phyloP scores from a whole-genome alignment of 2,113 vertebrate genomes.

The Cisticola juncidis region DNA sequence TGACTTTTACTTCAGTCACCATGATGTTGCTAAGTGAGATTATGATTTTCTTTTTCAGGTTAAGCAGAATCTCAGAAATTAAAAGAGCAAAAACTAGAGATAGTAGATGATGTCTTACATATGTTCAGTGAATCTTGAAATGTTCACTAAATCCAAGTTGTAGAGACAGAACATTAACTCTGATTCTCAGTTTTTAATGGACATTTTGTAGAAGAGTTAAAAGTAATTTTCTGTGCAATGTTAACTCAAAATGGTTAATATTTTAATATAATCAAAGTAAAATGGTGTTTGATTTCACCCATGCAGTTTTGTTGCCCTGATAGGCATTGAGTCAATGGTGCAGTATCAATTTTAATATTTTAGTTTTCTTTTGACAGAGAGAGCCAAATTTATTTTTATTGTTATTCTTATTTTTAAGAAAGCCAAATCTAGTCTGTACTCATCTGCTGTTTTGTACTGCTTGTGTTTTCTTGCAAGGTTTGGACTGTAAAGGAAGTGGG shows the following conservation, averaged over 20 bases:
- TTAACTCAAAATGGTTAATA: background rate
- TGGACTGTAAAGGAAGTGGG: background rate
- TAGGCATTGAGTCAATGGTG: background rate
- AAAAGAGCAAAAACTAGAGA: background rate
- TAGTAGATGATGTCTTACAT: background rate
- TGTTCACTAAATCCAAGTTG: background rate
- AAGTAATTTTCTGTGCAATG: background rate
- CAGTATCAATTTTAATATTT: background rate
- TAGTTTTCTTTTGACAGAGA: background rate
- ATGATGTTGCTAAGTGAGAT: background rate
- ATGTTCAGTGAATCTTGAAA: background rate
- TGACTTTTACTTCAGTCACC: background rate
- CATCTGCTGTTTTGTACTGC: background rate
- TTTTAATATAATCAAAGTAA: background rate
- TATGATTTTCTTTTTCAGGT: background rate
- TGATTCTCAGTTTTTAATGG: background rate
- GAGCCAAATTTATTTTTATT: too few relatives aligned
- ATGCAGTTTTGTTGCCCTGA: background rate
- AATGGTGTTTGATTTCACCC: background rate
- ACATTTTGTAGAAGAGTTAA: background rate
- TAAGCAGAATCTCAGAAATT: constrained; percentile 19
- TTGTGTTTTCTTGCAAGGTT: background rate
- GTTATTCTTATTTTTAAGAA: background rate
- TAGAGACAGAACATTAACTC: background rate
- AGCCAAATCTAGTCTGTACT: background rate